Evolutionary conservation across 2,888 invertebrate species (phyloP).

Genomic region (Sesia apiformis): DNA sequence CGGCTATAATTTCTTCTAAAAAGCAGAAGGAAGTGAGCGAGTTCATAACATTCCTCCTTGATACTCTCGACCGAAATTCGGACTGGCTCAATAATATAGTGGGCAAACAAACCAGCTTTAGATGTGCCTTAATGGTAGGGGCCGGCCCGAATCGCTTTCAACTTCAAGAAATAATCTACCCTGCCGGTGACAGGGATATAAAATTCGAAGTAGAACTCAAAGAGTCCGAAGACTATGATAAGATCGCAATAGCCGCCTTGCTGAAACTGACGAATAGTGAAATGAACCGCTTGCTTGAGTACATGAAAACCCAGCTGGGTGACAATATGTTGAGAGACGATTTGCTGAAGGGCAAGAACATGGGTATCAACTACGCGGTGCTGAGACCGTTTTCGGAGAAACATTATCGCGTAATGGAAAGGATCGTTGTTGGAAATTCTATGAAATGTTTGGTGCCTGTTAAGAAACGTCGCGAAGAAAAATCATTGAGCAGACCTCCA

Average conservation of each 20-base stretch:
- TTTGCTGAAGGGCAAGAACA: conserved; percentile 43
- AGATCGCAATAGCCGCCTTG: conserved; percentile 54
- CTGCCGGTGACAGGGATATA: conserved; percentile 35
- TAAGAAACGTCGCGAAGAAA: conserved; percentile 45
- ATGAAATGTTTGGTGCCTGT: conserved; percentile 26
- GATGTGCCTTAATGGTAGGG: conserved; percentile 51
- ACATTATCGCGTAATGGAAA: conserved; percentile 51
- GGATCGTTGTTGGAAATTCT: conserved; percentile 40
- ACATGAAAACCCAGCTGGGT: conserved; percentile 40
- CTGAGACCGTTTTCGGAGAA: conserved; percentile 47
- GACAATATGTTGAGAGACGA: conserved; percentile 49
- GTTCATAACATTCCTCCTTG: conserved; percentile 49
- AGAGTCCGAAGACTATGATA: conserved; percentile 57
- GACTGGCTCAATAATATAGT: conserved; percentile 51
- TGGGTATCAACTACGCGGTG: conserved; percentile 52
- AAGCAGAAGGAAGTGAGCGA: conserved; percentile 54
- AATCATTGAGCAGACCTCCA: conserved; percentile 27
- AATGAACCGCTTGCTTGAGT: conserved; percentile 41
- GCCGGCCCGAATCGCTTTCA: conserved; percentile 60
- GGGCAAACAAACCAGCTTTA: conserved; percentile 43
- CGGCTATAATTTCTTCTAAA: conserved; percentile 51
- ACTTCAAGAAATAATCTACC: conserved; percentile 56
- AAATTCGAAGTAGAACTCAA: conserved; percentile 52
- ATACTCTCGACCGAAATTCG: conserved; percentile 47
- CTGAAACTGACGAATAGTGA: conserved; percentile 39